Percentiles rank a stretch among this genome's conserved stretches.
Evolutionary conservation across 2,113 vertebrate species (phyloP).

Genomic region (Gobiocypris rarus): DNA sequence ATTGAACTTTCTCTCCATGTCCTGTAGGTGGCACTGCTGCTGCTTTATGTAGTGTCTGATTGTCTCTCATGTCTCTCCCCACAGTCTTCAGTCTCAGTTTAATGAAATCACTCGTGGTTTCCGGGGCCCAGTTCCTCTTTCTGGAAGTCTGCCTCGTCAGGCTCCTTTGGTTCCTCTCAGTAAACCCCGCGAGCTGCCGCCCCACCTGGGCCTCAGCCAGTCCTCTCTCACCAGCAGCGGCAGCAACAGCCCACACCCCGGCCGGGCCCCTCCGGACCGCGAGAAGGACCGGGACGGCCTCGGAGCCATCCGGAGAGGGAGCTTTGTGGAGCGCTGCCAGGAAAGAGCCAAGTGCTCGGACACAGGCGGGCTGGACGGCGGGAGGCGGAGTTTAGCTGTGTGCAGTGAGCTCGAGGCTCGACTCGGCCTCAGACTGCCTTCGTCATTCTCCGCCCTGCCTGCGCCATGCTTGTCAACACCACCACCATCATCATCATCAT

Average conservation of each 20-base stretch:
- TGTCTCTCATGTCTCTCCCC: neutral
- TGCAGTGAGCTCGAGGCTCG: slow-evolving; percentile 72
- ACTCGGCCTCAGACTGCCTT: slow-evolving; percentile 51
- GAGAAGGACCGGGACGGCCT: slow-evolving; percentile 53
- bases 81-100: slow-evolving; percentile 75
- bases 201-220: slow-evolving; percentile 54
- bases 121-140: slow-evolving; percentile 46
- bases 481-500: neutral
- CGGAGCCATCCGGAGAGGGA: slow-evolving; percentile 70
- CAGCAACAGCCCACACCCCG: slow-evolving; percentile 52
- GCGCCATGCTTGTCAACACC: slow-evolving; percentile 1
- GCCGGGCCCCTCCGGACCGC: slow-evolving; percentile 50
- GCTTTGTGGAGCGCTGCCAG: slow-evolving; percentile 87
- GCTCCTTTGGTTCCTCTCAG: slow-evolving; percentile 50
- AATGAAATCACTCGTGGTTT: slow-evolving; percentile 54
- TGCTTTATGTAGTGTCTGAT: neutral
- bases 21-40: neutral
- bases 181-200: slow-evolving; percentile 59
- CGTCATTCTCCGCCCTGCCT: slow-evolving; percentile 4
- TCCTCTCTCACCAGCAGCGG: slow-evolving; percentile 51
- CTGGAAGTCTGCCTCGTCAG: slow-evolving; percentile 71
- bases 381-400: slow-evolving; percentile 66
- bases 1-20: no score
- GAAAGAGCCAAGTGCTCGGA: slow-evolving; percentile 81
- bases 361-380: slow-evolving; percentile 45